Evolutionary conservation across 2,888 invertebrate genomes (phyloP).

Genomic region (Synanthedon myopaeformis): DNA sequence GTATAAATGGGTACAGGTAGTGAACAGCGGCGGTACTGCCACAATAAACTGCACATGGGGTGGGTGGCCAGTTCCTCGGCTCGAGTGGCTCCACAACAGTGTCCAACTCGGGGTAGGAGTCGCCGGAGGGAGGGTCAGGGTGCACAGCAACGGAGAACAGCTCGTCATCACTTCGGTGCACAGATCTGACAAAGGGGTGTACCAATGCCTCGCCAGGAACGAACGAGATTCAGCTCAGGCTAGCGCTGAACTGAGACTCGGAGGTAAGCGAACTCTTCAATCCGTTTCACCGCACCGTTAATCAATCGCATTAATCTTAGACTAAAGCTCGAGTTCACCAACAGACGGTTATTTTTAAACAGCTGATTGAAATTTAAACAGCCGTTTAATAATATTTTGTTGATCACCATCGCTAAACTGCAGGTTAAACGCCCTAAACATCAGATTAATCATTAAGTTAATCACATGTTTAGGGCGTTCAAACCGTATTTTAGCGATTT

Average conservation of each 20-base stretch:
- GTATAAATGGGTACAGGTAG: constrained; percentile 59
- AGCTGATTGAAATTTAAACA: too few species aligned
- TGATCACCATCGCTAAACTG: too few species aligned
- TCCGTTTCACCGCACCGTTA: too few species aligned
- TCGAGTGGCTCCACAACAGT: constrained; percentile 83
- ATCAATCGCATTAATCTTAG: neutral
- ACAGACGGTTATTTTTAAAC: too few species aligned
- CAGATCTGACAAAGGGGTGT: constrained; percentile 86
- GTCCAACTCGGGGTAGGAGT: constrained; percentile 68
- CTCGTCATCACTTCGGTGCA: constrained; percentile 70
- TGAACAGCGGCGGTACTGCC: constrained; percentile 87
- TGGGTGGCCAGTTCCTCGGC: constrained; percentile 78
- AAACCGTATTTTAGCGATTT: too few species aligned
- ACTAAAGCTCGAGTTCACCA: too few species aligned
- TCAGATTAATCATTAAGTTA: too few species aligned
- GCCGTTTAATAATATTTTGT: too few species aligned
- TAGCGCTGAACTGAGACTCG: constrained; percentile 81
- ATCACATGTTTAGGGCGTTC: too few species aligned
- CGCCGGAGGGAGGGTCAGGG: constrained; percentile 44
- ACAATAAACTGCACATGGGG: constrained; percentile 87
- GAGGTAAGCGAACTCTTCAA: constrained; percentile 67
- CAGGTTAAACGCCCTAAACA: too few species aligned
- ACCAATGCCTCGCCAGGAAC: constrained; percentile 88
- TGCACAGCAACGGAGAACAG: constrained; percentile 42
- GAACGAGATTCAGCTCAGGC: constrained; percentile 85